Evolutionary conservation across 2,113 vertebrate species (phyloP).

Genomic region (Ahaetulla prasina): DNA sequence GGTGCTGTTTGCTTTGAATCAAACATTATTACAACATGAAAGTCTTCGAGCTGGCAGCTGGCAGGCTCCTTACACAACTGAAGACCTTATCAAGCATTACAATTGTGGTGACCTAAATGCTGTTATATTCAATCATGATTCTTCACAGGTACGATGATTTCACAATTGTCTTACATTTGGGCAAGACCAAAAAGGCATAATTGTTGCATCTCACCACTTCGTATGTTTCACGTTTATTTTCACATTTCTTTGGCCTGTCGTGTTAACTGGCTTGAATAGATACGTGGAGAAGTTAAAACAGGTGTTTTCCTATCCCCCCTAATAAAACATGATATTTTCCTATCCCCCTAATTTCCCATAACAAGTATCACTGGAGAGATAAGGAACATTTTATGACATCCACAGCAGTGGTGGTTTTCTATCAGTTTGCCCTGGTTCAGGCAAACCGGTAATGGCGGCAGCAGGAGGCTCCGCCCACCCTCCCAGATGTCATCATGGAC

Average conservation of each 20-base stretch:
- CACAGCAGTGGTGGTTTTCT: no score
- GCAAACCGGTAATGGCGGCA: no score
- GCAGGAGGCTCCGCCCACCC: no score
- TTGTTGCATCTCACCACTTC: background rate
- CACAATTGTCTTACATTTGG: background rate
- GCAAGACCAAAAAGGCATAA: background rate
- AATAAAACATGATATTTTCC: no score
- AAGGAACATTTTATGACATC: background rate
- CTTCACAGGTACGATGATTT: conserved; percentile 75
- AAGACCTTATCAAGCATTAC: conserved; percentile 89
- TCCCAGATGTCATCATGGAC: no score
- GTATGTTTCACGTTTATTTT: background rate
- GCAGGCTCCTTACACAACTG: conserved; percentile 80
- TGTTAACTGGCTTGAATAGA: background rate
- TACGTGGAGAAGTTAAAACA: background rate
- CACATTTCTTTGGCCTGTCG: background rate
- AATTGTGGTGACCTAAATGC: conserved; percentile 85
- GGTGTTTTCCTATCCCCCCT: no score
- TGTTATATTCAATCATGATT: conserved; percentile 87
- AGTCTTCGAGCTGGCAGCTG: conserved; percentile 81
- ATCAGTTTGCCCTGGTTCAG: no score
- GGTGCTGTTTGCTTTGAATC: conserved; percentile 87
- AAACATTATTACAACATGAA: conserved; percentile 83
- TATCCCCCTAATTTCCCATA: background rate
- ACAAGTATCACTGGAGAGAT: background rate